Base-by-base conservation (phyloP, 2,797 vertebrate genomes). In the Chloroceryle amazona region DNA sequence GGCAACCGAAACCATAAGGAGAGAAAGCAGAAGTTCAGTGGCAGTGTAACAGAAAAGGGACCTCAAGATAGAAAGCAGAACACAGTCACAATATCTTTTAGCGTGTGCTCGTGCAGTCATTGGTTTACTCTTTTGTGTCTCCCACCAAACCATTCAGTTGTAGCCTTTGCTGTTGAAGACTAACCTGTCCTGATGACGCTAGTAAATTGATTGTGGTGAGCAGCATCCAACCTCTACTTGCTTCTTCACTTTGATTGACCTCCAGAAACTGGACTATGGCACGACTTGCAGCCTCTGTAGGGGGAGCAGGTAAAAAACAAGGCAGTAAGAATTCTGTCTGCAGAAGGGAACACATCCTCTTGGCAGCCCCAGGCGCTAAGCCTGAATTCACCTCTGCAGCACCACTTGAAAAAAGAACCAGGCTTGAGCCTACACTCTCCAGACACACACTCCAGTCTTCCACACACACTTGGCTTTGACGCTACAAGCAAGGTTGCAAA, bases 171-270 rank as follows among this genome's bases (percentile, higher is more conserved):
- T 66, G 31, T 73, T 88, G 68, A 79, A 81, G 51, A 98, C 98
- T 93, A 68, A 99, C 99, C 99, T 99, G 99, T 97, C 99, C 99
- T 29, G 99, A 99, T 20, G 99, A 99, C 81, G 99, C 99, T 94
- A 99, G 96, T 96, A 99, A 98, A 98, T 99, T 99, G 98, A 99
- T 99, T 97, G 99, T 99, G 92, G 99, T 99, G 92, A 99, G 98
- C 62, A 99, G 99, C 99, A 99, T 99, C 99, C 99, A 99, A 72
- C 99, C 99, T 76, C 99, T 99, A 89, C 99, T 99, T 39, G 99
- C 98, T 98, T 99, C 99, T 98, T 99, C 99, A 46, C 99, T 99
- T 98, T 99, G 99, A 98, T 99, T 99, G 96, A 99, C 99, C 98
- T 99, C 99, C 97, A 99, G 98, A 96, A 99, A 99, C 87, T 99